Evolutionary conservation across 2,113 vertebrate genomes (phyloP).

Genomic region (Perognathus longimembris): DNA sequence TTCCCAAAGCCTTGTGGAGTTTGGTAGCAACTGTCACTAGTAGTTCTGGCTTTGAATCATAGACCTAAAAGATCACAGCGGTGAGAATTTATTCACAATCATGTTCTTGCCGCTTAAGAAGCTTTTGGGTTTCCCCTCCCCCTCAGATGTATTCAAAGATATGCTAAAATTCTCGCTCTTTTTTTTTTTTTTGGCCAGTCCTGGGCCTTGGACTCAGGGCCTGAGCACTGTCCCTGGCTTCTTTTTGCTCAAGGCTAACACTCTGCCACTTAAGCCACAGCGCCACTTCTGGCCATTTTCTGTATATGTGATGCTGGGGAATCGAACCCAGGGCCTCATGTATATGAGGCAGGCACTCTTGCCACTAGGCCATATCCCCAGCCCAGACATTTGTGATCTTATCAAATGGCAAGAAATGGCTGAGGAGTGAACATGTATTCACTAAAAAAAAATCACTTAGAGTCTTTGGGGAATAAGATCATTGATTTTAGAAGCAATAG

Average conservation of each 20-base stretch:
- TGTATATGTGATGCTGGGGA: too few relatives aligned
- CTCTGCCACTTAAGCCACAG: too few relatives aligned
- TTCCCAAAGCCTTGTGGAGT: neutral
- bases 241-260: too few relatives aligned
- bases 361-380: too few relatives aligned
- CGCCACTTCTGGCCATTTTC: too few relatives aligned
- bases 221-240: too few relatives aligned
- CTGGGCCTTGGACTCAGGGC: too few relatives aligned
- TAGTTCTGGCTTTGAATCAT: slow-evolving; percentile 7
- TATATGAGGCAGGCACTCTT: too few relatives aligned
- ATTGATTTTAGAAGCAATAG: neutral
- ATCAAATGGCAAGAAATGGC: neutral
- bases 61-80: neutral
- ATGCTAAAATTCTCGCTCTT: neutral
- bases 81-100: neutral
- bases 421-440: neutral
- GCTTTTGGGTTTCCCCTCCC: neutral
- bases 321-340: too few relatives aligned
- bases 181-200: too few relatives aligned
- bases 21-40: neutral
- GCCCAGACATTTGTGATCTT: slow-evolving; percentile 18
- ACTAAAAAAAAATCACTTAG: neutral
- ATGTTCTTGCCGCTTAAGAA: neutral
- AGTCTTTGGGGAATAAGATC: slow-evolving; percentile 8
- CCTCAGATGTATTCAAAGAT: neutral